Conservation (phyloP, 2,888 invertebrate genomes). For the Idaea biselata region DNA sequence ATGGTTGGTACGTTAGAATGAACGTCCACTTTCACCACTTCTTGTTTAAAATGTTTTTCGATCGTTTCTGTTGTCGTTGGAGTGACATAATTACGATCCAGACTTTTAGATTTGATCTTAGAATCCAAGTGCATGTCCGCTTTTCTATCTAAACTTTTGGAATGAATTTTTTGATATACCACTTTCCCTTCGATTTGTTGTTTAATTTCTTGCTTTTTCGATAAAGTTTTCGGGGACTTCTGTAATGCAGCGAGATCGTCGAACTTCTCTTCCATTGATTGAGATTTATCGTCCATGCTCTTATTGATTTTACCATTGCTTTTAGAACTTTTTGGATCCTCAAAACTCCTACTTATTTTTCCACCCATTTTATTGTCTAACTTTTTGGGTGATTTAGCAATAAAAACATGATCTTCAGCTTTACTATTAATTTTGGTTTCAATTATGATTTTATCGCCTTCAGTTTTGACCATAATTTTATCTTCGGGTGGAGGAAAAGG, state of each 20-base stretch:
- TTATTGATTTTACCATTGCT: slow-evolving; percentile 80
- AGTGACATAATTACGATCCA: slow-evolving; percentile 83
- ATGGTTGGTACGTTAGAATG: slow-evolving; percentile 62
- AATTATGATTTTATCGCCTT: slow-evolving; percentile 85
- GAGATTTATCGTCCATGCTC: slow-evolving; percentile 83
- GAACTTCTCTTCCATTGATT: slow-evolving; percentile 82
- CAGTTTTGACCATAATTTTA: slow-evolving; percentile 85
- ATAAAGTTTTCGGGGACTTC: slow-evolving; percentile 81
- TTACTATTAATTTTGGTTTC: slow-evolving; percentile 88
- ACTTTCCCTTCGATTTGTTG: slow-evolving; percentile 84
- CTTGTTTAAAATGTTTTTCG: slow-evolving; percentile 74
- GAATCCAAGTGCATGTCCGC: slow-evolving; percentile 80
- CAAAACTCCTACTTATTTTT: slow-evolving; percentile 82
- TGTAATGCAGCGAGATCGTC: slow-evolving; percentile 79
- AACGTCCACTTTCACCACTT: slow-evolving; percentile 73
- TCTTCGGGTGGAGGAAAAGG: slow-evolving; percentile 87
- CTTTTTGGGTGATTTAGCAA: slow-evolving; percentile 87
- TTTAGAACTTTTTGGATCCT: slow-evolving; percentile 80
- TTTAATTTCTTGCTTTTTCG: slow-evolving; percentile 82
- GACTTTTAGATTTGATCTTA: slow-evolving; percentile 83
- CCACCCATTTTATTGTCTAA: slow-evolving; percentile 82
- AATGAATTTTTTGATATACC: slow-evolving; percentile 80
- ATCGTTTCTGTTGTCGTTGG: slow-evolving; percentile 52
- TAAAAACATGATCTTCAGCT: slow-evolving; percentile 87
- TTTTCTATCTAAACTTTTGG: slow-evolving; percentile 84